Conservation (phyloP, 64 coral and sea anemone genomes). For the Actinia equina region DNA sequence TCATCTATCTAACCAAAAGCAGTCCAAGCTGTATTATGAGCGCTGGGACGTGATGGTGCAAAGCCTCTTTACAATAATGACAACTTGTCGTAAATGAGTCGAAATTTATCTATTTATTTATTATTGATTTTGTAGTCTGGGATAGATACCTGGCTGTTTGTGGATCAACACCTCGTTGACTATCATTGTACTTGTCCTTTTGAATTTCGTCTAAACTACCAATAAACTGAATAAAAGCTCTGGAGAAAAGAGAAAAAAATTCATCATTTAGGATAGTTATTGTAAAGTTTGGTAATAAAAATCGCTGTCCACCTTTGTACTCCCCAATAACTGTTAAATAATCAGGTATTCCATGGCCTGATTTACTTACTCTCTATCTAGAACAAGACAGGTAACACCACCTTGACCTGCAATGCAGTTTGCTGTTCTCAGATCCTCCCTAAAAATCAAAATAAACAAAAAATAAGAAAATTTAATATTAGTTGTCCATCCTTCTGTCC, state of each 20-base stretch:
- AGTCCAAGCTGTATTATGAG: too few relatives aligned
- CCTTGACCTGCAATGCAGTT: constrained; percentile 92
- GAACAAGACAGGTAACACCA: constrained; percentile 81
- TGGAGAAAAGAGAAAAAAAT: constrained; percentile 15
- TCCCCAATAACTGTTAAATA: too few relatives aligned
- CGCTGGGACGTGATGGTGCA: too few relatives aligned
- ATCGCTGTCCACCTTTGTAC: too few relatives aligned
- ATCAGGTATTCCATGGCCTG: too few relatives aligned
- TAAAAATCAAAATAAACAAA: constrained; percentile 28
- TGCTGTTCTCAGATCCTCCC: constrained; percentile 93
- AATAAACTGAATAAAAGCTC: constrained; percentile 89
- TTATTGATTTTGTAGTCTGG: not conserved
- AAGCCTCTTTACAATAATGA: too few relatives aligned
- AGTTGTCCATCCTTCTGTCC: too few relatives aligned
- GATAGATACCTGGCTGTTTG: constrained; percentile 58
- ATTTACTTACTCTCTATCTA: constrained; percentile 98
- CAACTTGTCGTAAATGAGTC: too few relatives aligned
- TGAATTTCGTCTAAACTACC: constrained; percentile 91
- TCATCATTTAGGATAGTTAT: too few relatives aligned
- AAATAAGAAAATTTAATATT: not conserved
- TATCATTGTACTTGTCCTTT: constrained; percentile 82
- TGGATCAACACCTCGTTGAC: constrained; percentile 78
- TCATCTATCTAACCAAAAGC: too few relatives aligned
- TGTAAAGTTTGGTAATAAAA: too few relatives aligned
- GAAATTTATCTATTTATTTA: too few relatives aligned